A percentile compares a stretch with the other conserved stretches of the same genome.
Evolutionary conservation across 2,888 invertebrate species (phyloP).

Genomic region (Alcis repandata): DNA sequence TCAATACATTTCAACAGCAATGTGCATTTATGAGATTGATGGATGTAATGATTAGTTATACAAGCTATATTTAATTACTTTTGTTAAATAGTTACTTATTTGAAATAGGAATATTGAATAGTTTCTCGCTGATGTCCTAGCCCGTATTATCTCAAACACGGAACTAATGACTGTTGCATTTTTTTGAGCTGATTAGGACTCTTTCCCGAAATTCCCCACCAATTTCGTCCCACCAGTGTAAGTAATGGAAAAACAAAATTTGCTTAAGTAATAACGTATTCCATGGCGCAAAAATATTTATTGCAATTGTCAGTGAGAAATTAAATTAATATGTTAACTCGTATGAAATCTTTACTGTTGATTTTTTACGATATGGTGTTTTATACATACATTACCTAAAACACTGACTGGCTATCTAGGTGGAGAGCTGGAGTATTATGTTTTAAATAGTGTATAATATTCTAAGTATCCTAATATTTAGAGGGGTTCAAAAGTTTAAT

Average conservation of each 20-base stretch:
- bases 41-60: background rate
- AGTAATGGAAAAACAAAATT: background rate
- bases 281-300: background rate
- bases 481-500: slow-evolving; percentile 27
- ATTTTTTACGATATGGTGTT: background rate
- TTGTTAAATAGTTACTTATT: background rate
- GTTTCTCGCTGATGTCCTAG: background rate
- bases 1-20: slow-evolving; percentile 17
- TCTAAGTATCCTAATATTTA: slow-evolving; percentile 5
- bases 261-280: background rate
- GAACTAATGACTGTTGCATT: background rate
- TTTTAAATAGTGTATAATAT: background rate
- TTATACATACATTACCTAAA: background rate
- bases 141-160: background rate
- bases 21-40: slow-evolving; percentile 30
- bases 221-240: background rate
- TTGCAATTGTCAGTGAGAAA: background rate
- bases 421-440: slow-evolving; percentile 6
- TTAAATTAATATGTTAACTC: too few relatives aligned
- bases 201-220: background rate
- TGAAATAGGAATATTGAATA: background rate
- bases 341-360: background rate
- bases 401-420: background rate
- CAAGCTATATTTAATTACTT: background rate
- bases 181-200: background rate